Evolutionary conservation across 2,888 invertebrate genomes (phyloP), one percentile per base, ranked within the genome.

Genomic region (Catocala nupta): DNA sequence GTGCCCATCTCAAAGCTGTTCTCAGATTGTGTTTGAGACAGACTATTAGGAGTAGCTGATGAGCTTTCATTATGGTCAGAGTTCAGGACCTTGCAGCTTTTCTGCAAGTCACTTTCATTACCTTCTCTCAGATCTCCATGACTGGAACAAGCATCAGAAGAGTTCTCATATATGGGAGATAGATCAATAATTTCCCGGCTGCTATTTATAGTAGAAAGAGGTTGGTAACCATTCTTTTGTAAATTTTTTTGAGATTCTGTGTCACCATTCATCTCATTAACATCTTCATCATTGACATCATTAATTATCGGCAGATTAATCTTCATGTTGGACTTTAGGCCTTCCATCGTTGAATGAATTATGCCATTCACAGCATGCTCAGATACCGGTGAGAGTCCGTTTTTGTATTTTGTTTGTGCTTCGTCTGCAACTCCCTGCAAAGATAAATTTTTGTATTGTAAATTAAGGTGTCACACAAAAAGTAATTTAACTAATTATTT

Each of bases 281-380:
- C 74, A 50, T 95, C 95, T 82, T 95, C 95, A 71, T 95, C 93
- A 76, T 94, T 94, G 53, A 92, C 94, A 71, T 94, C 93, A 81
- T 87, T 92, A 55, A 94, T 93, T 50, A 92, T 90, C 12, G 94
- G 92, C 0, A 94, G 82, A 70, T 94, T 91, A 33, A 94, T 94
- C 82, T 92, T 93, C 89, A 94, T 89, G 66, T 91, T 93, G 6
- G 92, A 91, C 76, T 94, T 94, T 5, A 94, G 77, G 1, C 90
- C 93, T 73, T 94, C 94, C 87, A 92, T 91, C 11, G 94, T 91
- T 13, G 92, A 88, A 68, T 92, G 91, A 56, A 92, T 90, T 54
- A 90, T 90, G n/a, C 92, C 91, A 77, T 90, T 94, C 5, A 83
- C 87, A 13, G 88, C 89, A 78, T 93, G 88, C 70, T 93, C 93